These are phyloP conservation scores for Eulimnadia texana DNA, from an alignment of 1,140 invertebrate genomes.

Conservation along the genomic window DNA sequence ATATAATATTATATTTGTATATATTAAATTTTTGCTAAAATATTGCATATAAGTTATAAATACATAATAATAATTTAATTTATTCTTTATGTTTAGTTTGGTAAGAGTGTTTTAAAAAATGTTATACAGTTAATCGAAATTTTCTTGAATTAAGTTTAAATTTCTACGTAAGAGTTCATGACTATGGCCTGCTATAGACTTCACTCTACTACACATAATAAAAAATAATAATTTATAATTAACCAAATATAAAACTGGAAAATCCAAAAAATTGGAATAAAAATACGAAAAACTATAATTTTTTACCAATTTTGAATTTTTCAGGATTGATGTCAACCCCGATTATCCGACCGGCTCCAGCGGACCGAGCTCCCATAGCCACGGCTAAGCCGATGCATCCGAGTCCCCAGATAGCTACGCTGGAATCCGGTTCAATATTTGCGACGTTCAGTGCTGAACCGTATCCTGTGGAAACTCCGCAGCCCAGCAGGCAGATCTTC, in stretches of 20 bases:
- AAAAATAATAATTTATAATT: too few species aligned
- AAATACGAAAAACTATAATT: background rate
- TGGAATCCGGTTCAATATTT: slow-evolving; percentile 27
- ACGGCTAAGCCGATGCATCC: slow-evolving; percentile 46
- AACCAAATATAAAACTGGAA: too few species aligned
- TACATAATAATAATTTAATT: background rate
- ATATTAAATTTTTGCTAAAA: background rate
- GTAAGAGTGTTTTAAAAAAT: too few species aligned
- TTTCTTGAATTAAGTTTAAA: too few species aligned
- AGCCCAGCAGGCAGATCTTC: slow-evolving; percentile 42
- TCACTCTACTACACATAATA: too few species aligned
- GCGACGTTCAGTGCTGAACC: slow-evolving; percentile 38
- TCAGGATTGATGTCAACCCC: slow-evolving; percentile 43
- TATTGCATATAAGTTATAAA: background rate
- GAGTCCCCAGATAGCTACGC: slow-evolving; percentile 37
- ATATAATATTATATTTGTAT: background rate
- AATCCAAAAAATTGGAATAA: too few species aligned
- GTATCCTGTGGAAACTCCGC: slow-evolving; percentile 38
- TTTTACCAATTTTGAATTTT: slow-evolving; percentile 37
- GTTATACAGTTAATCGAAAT: too few species aligned
- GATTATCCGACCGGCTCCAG: slow-evolving; percentile 42
- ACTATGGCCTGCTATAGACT: too few species aligned
- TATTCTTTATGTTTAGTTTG: too few species aligned
- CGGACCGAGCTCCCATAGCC: slow-evolving; percentile 42
- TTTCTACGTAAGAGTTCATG: too few species aligned